phyloP scores from a whole-genome alignment of 2,113 vertebrate genomes.

The Todiramphus chloris region DNA sequence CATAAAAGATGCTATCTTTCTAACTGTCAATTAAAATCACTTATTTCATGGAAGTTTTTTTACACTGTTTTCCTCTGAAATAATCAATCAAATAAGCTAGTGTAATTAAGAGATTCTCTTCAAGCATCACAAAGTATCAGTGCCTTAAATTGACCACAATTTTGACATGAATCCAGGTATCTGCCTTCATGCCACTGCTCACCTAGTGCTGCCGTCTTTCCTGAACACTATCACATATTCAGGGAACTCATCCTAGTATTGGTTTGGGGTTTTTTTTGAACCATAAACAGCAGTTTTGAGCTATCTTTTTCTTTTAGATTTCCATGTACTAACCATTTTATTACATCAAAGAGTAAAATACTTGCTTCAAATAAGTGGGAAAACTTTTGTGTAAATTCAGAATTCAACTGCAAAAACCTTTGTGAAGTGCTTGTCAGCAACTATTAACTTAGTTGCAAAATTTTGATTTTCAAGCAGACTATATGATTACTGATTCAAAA shows the following conservation, averaged over 20 bases:
- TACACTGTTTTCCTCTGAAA: not conserved
- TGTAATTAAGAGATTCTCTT: not conserved
- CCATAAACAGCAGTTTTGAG: not conserved
- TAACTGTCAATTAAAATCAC: not conserved
- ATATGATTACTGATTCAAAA: not conserved
- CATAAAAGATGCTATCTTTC: not conserved
- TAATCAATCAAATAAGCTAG: not conserved
- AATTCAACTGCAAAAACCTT: not conserved
- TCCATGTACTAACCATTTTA: not conserved
- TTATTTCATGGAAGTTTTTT: not conserved
- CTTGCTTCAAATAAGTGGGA: not conserved
- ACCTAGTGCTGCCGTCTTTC: not conserved
- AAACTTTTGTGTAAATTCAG: not conserved
- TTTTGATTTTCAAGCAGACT: not conserved
- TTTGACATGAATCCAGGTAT: not conserved
- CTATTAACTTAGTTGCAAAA: not conserved
- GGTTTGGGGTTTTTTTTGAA: not conserved
- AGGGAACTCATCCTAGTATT: not conserved
- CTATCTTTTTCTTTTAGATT: not conserved
- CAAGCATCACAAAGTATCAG: not conserved
- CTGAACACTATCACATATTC: not conserved
- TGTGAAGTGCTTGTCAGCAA: not conserved
- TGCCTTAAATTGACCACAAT: not conserved
- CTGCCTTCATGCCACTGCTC: not conserved
- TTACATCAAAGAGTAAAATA: not conserved